Conservation (phyloP, 2,113 vertebrate species). For the Ailurus styani region DNA sequence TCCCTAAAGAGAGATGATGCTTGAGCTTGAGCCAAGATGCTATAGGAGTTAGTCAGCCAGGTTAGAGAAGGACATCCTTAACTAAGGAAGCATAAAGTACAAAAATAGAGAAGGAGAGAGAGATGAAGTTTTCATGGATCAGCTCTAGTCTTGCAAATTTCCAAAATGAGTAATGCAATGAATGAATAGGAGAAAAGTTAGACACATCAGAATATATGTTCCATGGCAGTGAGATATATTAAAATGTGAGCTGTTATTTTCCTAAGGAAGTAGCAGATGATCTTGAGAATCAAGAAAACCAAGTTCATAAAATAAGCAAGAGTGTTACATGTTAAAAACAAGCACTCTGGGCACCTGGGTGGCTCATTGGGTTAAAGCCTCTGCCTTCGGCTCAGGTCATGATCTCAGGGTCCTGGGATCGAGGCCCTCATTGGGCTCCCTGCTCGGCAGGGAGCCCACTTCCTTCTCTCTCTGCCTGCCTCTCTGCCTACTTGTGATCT, state of each 20-base stretch:
- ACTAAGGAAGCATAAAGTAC: neutral
- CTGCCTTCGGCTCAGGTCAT: too few relatives aligned
- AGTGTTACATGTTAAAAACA: neutral
- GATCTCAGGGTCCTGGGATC: too few relatives aligned
- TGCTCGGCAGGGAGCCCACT: too few relatives aligned
- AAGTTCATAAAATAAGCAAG: neutral
- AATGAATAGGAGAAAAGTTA: conserved; percentile 15
- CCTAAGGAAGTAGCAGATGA: neutral
- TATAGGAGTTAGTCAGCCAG: neutral
- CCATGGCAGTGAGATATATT: neutral
- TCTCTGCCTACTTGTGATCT: too few relatives aligned
- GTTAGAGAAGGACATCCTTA: neutral
- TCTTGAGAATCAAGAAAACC: neutral
- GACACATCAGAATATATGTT: neutral
- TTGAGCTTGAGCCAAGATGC: neutral
- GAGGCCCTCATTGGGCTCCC: too few relatives aligned
- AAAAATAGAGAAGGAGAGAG: neutral
- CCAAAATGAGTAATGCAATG: neutral
- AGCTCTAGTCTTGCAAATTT: neutral
- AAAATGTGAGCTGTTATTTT: conserved; percentile 18
- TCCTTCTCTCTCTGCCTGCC: too few relatives aligned
- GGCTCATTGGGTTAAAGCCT: too few relatives aligned
- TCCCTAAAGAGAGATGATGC: neutral
- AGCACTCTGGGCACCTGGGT: too few relatives aligned
- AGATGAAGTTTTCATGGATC: neutral